These are phyloP conservation scores for Crepidodera aurea DNA, from an alignment of 2,888 invertebrate species.

Conservation along the genomic window DNA sequence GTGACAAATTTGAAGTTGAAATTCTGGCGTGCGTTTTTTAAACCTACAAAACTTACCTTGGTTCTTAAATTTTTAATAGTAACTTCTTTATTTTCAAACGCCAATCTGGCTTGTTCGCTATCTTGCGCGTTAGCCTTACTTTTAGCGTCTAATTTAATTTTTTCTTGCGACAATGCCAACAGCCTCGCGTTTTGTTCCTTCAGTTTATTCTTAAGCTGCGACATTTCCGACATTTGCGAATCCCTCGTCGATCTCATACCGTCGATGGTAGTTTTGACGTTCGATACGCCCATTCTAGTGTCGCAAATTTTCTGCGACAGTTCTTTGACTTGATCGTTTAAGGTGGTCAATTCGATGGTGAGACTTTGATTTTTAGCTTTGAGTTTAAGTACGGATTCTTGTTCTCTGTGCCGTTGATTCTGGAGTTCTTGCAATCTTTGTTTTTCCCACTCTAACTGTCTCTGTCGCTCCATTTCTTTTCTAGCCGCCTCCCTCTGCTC, in stretches of 20 bases:
- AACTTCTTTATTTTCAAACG: slow-evolving; percentile 73
- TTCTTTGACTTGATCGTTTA: slow-evolving; percentile 72
- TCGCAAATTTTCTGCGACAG: slow-evolving; percentile 83
- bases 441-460: slow-evolving; percentile 96
- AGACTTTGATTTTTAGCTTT: slow-evolving; percentile 89
- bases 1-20: too few species aligned
- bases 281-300: slow-evolving; percentile 84
- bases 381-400: slow-evolving; percentile 82
- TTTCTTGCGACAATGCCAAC: slow-evolving; percentile 82
- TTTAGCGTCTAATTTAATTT: slow-evolving; percentile 80
- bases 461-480: slow-evolving; percentile 92
- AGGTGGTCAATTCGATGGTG: slow-evolving; percentile 77
- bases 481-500: slow-evolving; percentile 84
- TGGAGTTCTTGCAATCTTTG: slow-evolving; percentile 85
- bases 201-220: slow-evolving; percentile 79
- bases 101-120: slow-evolving; percentile 67
- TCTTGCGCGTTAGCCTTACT: slow-evolving; percentile 65
- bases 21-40: too few species aligned
- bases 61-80: slow-evolving; percentile 68
- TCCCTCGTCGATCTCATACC: slow-evolving; percentile 94
- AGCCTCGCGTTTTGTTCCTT: slow-evolving; percentile 87
- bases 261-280: slow-evolving; percentile 94
- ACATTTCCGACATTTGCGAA: slow-evolving; percentile 86
- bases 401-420: slow-evolving; percentile 84
- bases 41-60: too few species aligned